Evolutionary conservation across 2,888 invertebrate species (phyloP), one percentile per base, ranked within the genome.

Genomic region (Leptopilina drosophilae): DNA sequence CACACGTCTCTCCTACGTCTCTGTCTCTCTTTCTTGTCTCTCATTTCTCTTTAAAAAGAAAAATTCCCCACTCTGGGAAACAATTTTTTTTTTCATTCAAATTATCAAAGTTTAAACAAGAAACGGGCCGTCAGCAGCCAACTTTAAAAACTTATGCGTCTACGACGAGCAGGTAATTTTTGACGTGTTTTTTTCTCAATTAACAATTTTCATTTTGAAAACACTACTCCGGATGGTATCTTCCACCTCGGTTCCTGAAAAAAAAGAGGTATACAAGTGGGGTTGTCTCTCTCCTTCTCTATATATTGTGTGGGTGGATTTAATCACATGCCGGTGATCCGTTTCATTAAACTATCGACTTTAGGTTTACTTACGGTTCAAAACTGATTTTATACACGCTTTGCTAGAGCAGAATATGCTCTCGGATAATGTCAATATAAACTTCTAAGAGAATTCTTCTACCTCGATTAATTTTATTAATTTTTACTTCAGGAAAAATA

Each of bases 81-180:
- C 49, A 20, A 20, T 65, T 64, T 56, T 67, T 12, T 15, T 42
- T 77, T 20, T 11, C 12, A 42, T 8, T 8, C 7, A 64, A 67
- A 42, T 26, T 56, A 53, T 73, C 53, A 26, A 49, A 46, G 75
- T 67, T 59, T 59, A 8, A 75, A 78, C 77, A 80, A 64, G 77
- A 76, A 77, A 77, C 84, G 79, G 81, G 82, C 84, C 82, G 82
- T 79, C 82, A 82, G 81, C 81, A 78, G 83, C 82, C 82, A 87
- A 85, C 87, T 86, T 85, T 87, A 84, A 84, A 42, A 91, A 91
- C 91, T 90, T 91, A 91, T 91, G 91, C 91, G 91, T 91, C 91
- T 90, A 87, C 90, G 89, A 87, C 91, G 90, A 91, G 91, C 90
- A 91, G 91, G 91, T 91, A 91, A 89, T 66, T 46, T 26, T 40